Percentiles rank a stretch among this genome's conserved stretches.
These are phyloP conservation scores for Agrenia bidenticulata DNA, from an alignment of 2,888 invertebrate species.

Conservation along the genomic window DNA sequence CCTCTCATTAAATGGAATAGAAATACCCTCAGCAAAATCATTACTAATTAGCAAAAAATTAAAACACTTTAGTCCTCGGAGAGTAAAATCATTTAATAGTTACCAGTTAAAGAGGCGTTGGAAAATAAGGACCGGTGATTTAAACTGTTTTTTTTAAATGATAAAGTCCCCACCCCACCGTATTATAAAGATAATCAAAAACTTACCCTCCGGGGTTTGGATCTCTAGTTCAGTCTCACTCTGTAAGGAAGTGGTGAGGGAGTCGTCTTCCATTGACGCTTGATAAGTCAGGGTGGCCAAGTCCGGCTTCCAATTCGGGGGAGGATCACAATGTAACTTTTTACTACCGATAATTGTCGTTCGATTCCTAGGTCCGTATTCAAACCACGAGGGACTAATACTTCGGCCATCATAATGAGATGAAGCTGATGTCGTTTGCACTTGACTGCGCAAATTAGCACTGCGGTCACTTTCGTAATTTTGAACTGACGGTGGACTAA, in stretches of 20 bases:
- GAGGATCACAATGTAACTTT: slow-evolving; percentile 69
- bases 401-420: slow-evolving; percentile 17
- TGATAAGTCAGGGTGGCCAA: slow-evolving; percentile 30
- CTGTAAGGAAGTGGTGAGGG: slow-evolving; percentile 25
- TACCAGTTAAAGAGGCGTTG: too few species aligned
- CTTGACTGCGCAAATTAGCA: slow-evolving; percentile 18
- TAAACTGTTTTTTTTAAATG: too few species aligned
- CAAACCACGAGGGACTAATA: slow-evolving; percentile 35
- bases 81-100: too few species aligned
- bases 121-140: too few species aligned
- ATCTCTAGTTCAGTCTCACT: slow-evolving; percentile 48
- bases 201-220: slow-evolving; percentile 29
- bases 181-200: too few species aligned
- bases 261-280: slow-evolving; percentile 13
- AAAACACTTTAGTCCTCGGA: too few species aligned
- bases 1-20: too few species aligned
- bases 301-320: slow-evolving; percentile 50
- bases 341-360: slow-evolving; percentile 75
- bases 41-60: too few species aligned
- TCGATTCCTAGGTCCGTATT: slow-evolving; percentile 66
- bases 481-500: not conserved
- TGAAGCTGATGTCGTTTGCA: not conserved
- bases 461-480: slow-evolving; percentile 2
- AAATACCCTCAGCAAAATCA: too few species aligned
- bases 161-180: too few species aligned